phyloP scores from a whole-genome alignment of 1,140 invertebrate species.

The Dendroctonus valens region DNA sequence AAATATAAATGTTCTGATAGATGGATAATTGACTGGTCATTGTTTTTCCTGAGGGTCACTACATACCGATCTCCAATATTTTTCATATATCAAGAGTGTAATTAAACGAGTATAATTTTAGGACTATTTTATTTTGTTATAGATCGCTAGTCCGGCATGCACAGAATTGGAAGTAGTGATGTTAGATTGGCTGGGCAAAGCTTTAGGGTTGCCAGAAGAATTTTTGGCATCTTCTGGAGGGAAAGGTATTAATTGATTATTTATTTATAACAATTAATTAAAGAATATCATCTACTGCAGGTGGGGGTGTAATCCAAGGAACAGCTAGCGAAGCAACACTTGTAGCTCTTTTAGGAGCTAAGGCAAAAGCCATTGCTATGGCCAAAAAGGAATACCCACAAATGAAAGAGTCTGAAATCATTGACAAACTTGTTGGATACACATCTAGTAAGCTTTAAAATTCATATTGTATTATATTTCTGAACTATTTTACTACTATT shows the following conservation, averaged over 20 bases:
- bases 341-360: conserved; percentile 86
- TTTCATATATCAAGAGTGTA: not conserved
- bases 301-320: conserved; percentile 90
- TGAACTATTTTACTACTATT: too few species aligned
- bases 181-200: conserved; percentile 96
- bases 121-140: conserved; percentile 2
- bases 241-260: conserved; percentile 50
- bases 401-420: conserved; percentile 79
- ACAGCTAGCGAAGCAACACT: conserved; percentile 87
- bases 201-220: conserved; percentile 85
- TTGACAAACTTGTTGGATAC: conserved; percentile 87
- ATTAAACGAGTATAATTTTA: not conserved
- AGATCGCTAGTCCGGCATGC: conserved; percentile 95
- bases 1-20: too few species aligned
- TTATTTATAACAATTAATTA: not conserved
- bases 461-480: too few species aligned
- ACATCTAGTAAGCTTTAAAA: conserved; percentile 59
- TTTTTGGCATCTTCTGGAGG: conserved; percentile 80
- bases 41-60: too few species aligned
- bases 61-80: not conserved
- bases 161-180: conserved; percentile 97
- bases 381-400: conserved; percentile 71
- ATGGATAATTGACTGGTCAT: too few species aligned
- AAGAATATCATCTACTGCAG: conserved; percentile 43
- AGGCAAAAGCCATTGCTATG: conserved; percentile 70